Percentiles rank a stretch among this genome's conserved stretches.
Conservation (phyloP, 2,113 vertebrate species). For the Eonycteris spelaea region DNA sequence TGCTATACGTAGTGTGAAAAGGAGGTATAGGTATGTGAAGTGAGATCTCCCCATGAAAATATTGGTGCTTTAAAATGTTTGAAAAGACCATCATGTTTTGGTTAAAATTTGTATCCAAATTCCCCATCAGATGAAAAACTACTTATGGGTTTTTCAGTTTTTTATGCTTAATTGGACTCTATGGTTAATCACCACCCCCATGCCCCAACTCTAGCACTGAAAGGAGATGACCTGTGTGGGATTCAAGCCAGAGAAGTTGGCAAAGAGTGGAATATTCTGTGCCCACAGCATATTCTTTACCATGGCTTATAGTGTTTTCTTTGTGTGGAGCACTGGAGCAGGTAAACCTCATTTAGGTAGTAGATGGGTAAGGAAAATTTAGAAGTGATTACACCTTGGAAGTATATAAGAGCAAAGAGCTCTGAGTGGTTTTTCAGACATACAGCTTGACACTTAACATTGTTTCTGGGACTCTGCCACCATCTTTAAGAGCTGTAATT, state of each 20-base stretch:
- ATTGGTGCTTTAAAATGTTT: neutral
- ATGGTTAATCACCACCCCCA: neutral
- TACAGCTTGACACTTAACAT: neutral
- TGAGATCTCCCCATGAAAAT: neutral
- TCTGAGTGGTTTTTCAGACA: neutral
- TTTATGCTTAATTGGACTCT: neutral
- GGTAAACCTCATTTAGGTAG: neutral
- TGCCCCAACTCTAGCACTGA: neutral
- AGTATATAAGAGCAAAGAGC: neutral
- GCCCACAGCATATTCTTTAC: neutral
- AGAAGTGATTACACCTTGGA: neutral
- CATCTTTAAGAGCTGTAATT: neutral
- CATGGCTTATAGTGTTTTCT: neutral
- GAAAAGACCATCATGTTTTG: neutral
- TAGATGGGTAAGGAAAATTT: neutral
- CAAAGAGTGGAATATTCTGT: neutral
- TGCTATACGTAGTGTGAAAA: neutral
- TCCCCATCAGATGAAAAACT: neutral
- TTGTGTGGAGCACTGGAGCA: neutral
- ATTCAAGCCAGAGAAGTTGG: neutral
- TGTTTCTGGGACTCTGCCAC: neutral
- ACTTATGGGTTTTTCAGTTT: neutral
- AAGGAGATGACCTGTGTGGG: neutral
- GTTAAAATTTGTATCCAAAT: neutral
- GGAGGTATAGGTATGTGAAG: neutral